Conservation (phyloP, 2,113 vertebrate genomes). For the Pelusios castaneus region DNA sequence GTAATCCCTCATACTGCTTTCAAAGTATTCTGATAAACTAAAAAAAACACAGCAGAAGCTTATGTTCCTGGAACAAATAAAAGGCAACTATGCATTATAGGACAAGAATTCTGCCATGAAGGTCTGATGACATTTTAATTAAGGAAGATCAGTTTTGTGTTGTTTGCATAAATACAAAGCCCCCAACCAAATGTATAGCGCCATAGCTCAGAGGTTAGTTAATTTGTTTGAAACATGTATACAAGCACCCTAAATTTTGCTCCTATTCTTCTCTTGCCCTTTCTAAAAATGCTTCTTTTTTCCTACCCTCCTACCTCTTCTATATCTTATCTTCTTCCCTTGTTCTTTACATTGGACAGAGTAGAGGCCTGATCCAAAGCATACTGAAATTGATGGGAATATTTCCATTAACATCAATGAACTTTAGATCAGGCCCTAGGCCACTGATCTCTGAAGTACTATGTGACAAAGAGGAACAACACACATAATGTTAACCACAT, state of each 20-base stretch:
- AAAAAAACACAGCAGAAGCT: neutral
- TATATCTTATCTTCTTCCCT: neutral
- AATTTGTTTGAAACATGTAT: neutral
- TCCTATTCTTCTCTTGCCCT: neutral
- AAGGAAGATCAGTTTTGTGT: neutral
- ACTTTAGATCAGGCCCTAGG: neutral
- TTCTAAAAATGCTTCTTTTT: neutral
- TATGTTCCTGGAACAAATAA: conserved; percentile 10
- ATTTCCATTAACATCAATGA: neutral
- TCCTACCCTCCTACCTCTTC: neutral
- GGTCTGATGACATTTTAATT: neutral
- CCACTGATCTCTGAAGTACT: neutral
- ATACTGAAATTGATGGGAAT: neutral
- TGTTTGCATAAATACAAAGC: neutral
- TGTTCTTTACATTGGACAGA: neutral
- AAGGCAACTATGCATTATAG: neutral
- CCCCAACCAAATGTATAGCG: neutral
- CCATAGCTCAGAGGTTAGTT: neutral
- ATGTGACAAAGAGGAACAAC: accelerated
- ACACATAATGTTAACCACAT: neutral
- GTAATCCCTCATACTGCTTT: neutral
- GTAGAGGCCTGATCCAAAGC: neutral
- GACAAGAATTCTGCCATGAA: neutral
- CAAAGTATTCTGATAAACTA: neutral
- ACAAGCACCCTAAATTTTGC: neutral